Conservation (phyloP, 2,113 vertebrate species). For the Eulacestoma nigropectus region DNA sequence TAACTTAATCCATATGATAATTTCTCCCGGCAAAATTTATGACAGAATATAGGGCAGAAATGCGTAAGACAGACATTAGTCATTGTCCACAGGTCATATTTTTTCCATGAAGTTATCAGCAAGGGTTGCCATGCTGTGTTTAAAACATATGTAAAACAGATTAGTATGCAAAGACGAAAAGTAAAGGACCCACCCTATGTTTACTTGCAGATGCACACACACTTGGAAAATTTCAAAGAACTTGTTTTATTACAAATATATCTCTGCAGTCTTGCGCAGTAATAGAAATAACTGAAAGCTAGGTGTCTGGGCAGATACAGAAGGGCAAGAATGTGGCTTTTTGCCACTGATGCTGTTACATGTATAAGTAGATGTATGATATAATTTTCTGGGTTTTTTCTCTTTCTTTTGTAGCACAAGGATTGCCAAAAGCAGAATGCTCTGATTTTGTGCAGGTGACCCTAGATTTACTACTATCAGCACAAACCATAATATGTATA, state of each 20-base stretch:
- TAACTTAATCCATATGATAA: conserved; percentile 85
- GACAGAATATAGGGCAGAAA: conserved; percentile 51
- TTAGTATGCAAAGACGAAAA: conserved; percentile 66
- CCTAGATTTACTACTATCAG: not conserved
- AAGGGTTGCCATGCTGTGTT: conserved; percentile 58
- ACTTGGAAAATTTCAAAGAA: not conserved
- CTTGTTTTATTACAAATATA: not conserved
- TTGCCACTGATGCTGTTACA: accelerated
- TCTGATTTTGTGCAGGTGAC: not conserved
- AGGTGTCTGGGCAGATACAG: not conserved
- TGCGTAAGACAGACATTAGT: conserved; percentile 72
- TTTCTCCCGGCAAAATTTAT: conserved; percentile 62
- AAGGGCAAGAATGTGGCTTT: not conserved
- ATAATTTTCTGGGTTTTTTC: not conserved
- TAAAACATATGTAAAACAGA: conserved; percentile 73
- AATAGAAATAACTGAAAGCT: not conserved
- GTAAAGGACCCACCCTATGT: not conserved
- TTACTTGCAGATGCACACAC: not conserved
- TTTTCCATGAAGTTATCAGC: conserved; percentile 67
- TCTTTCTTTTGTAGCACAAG: not conserved
- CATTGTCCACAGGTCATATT: conserved; percentile 76
- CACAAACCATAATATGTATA: not conserved
- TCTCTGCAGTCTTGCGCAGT: not conserved
- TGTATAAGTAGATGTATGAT: not conserved
- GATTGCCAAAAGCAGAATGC: not conserved